Conservation (phyloP, 2,797 vertebrate genomes). For the Pangasius krempfi region DNA sequence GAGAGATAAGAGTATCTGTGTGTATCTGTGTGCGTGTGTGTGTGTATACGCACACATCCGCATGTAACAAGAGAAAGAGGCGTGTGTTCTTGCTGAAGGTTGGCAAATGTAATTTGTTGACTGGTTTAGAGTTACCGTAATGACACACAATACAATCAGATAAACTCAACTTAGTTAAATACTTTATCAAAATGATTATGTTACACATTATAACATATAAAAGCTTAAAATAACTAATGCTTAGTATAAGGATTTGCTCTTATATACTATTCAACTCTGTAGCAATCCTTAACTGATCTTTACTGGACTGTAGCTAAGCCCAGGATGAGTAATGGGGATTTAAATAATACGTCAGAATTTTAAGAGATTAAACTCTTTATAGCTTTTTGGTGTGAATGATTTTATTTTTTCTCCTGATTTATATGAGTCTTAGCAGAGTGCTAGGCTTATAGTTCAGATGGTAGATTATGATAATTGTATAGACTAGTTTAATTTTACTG, state of each 20-base stretch:
- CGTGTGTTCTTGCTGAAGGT: background rate
- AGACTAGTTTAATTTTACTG: background rate
- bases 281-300: no score
- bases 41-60: background rate
- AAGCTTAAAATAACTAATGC: background rate
- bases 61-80: slow-evolving; percentile 5
- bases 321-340: background rate
- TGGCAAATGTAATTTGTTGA: slow-evolving; percentile 4
- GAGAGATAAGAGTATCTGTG: slow-evolving; percentile 73
- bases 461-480: background rate
- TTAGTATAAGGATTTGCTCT: background rate
- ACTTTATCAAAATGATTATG: background rate
- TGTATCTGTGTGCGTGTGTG: slow-evolving; percentile 10
- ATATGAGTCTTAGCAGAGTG: background rate
- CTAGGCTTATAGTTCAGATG: background rate
- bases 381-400: background rate
- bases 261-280: background rate
- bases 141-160: background rate
- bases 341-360: background rate
- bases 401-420: background rate
- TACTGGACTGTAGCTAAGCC: background rate
- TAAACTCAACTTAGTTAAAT: background rate
- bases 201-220: background rate
- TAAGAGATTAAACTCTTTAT: background rate
- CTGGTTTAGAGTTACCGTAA: slow-evolving; percentile 1